These are phyloP conservation scores for Formicarius rufipectus DNA, from an alignment of 2,113 vertebrate genomes.

Conservation along the genomic window DNA sequence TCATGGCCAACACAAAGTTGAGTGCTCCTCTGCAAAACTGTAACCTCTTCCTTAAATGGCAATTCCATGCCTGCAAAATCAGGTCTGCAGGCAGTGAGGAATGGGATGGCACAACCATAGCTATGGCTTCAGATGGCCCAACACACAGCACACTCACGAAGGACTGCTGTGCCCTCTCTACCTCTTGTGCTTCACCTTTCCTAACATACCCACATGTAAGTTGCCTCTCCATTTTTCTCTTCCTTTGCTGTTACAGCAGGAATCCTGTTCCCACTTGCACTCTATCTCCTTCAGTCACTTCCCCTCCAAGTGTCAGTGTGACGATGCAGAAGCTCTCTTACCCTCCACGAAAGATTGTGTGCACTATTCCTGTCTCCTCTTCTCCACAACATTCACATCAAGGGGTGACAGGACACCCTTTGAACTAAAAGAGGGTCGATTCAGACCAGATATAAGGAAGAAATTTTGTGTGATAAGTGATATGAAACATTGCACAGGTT, in stretches of 20 bases:
- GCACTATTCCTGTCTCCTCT: not conserved
- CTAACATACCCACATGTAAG: not conserved
- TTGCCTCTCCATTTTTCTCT: not conserved
- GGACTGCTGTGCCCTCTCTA: not conserved
- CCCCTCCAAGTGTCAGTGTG: not conserved
- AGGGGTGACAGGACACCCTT: not conserved
- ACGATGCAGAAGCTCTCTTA: not conserved
- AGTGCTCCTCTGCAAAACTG: not conserved
- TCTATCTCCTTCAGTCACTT: not conserved
- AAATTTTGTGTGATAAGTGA: rapidly evolving
- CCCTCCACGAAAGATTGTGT: not conserved
- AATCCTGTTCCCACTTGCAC: not conserved
- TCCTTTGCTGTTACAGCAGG: not conserved
- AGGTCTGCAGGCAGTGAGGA: not conserved
- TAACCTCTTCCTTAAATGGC: not conserved
- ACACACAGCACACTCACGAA: not conserved
- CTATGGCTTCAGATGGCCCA: not conserved
- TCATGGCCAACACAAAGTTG: not conserved
- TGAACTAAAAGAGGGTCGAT: not conserved
- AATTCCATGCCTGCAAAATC: not conserved
- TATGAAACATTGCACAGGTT: not conserved
- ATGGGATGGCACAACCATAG: not conserved
- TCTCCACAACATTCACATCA: not conserved
- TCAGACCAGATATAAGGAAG: not conserved
- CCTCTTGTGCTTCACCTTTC: not conserved